Conservation (phyloP, 2,797 vertebrate species). For the Pitangus sulphuratus region DNA sequence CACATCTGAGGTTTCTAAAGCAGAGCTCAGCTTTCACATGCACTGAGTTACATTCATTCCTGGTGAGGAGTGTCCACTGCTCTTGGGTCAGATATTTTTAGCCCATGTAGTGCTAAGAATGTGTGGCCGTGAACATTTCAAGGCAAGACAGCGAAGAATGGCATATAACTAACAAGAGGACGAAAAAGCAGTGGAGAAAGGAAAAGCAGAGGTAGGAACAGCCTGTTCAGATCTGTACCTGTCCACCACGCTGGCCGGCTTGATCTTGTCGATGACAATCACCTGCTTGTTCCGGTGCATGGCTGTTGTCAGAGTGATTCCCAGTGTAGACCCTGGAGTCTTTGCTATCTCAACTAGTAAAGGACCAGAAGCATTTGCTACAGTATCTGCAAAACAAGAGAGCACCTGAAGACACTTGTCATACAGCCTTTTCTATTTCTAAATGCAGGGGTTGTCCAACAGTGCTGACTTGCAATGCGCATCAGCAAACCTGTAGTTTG, state of each 20-base stretch:
- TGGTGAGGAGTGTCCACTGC: neutral
- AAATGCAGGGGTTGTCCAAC: neutral
- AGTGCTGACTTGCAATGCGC: neutral
- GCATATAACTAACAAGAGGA: neutral
- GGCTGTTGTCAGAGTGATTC: slow-evolving; percentile 87
- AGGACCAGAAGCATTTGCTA: slow-evolving; percentile 90
- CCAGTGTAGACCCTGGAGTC: slow-evolving; percentile 87
- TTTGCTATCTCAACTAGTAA: slow-evolving; percentile 94
- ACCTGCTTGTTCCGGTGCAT: slow-evolving; percentile 90
- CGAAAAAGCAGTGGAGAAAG: neutral
- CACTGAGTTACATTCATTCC: neutral
- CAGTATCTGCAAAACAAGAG: slow-evolving; percentile 82
- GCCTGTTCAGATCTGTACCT: slow-evolving; percentile 78
- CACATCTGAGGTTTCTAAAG: neutral
- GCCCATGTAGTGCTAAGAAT: neutral
- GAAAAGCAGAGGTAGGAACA: neutral
- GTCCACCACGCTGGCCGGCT: slow-evolving; percentile 94
- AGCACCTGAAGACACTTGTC: neutral
- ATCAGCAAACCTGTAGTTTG: neutral
- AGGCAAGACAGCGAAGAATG: neutral
- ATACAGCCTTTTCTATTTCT: neutral
- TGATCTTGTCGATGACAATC: slow-evolving; percentile 93
- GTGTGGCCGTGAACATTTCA: neutral
- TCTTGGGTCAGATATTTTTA: neutral
- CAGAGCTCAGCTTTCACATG: neutral